A percentile compares a stretch with the other conserved stretches of the same genome.
Conservation (phyloP, 1,140 invertebrate species). For the Drosophila persimilis region DNA sequence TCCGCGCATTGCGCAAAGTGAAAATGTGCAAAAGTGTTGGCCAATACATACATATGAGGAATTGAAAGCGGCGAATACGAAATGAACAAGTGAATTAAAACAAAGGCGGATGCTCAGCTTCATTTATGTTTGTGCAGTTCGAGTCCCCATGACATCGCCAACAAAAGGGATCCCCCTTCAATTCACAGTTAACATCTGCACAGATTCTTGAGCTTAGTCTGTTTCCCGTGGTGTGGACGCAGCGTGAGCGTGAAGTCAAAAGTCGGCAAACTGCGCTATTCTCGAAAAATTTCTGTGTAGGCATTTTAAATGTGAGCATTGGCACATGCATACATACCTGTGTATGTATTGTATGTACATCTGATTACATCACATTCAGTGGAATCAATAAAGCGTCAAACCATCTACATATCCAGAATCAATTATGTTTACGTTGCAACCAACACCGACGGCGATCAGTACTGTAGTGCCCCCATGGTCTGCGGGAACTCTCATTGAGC, state of each 20-base stretch:
- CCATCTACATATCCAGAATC: conserved; percentile 2
- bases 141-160: neutral
- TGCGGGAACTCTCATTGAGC: conserved; percentile 74
- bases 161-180: conserved; percentile 8
- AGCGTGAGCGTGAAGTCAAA: conserved; percentile 15
- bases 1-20: conserved; percentile 3
- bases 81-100: conserved; percentile 64
- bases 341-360: too few species aligned
- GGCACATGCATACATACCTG: too few species aligned
- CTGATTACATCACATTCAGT: neutral
- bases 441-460: conserved; percentile 66
- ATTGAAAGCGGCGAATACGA: conserved; percentile 18
- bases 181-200: conserved; percentile 35
- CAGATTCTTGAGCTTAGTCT: conserved; percentile 16
- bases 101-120: conserved; percentile 49
- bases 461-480: conserved; percentile 75
- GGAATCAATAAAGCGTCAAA: conserved; percentile 3
- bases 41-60: neutral
- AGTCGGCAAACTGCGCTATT: conserved; percentile 1
- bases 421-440: conserved; percentile 78
- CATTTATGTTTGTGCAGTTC: conserved; percentile 6
- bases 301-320: neutral
- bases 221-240: conserved; percentile 17
- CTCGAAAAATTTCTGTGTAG: conserved; percentile 4
- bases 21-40: conserved; percentile 4